Conservation (phyloP, 2,113 vertebrate genomes). For the Spermophilus dauricus region DNA sequence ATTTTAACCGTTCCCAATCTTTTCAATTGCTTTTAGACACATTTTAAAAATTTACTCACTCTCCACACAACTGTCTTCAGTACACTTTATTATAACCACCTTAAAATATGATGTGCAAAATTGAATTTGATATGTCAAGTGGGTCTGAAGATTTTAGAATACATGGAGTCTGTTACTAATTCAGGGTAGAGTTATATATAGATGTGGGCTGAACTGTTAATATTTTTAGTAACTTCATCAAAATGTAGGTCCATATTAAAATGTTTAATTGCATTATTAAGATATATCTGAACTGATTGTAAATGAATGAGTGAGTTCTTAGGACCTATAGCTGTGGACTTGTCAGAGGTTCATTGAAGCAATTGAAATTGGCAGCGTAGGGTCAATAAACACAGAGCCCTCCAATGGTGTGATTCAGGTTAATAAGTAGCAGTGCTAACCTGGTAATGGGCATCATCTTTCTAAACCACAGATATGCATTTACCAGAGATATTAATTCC, state of each 20-base stretch:
- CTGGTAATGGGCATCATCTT: neutral
- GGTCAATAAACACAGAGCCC: neutral
- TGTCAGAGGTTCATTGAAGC: neutral
- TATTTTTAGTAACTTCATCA: slow-evolving; percentile 37
- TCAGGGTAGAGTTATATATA: neutral
- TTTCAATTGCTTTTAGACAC: neutral
- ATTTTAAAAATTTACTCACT: neutral
- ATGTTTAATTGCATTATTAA: slow-evolving; percentile 23
- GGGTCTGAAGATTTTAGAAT: neutral
- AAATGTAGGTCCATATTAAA: slow-evolving; percentile 5
- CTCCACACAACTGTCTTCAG: neutral
- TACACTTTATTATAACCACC: neutral
- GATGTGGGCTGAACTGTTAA: neutral
- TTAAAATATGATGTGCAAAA: neutral
- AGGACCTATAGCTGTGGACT: neutral
- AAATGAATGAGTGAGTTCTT: neutral
- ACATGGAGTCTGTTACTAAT: neutral
- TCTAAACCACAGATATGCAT: slow-evolving; percentile 23
- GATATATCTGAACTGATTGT: neutral
- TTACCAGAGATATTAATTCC: slow-evolving; percentile 12
- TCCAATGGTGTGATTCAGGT: neutral
- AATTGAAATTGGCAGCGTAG: neutral
- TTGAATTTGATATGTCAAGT: neutral
- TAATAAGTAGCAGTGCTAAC: neutral
- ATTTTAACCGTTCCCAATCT: neutral